Evolutionary conservation across 2,113 vertebrate species (phyloP), one percentile per base, ranked within the genome.

Genomic region (Glaucidium brasilianum): DNA sequence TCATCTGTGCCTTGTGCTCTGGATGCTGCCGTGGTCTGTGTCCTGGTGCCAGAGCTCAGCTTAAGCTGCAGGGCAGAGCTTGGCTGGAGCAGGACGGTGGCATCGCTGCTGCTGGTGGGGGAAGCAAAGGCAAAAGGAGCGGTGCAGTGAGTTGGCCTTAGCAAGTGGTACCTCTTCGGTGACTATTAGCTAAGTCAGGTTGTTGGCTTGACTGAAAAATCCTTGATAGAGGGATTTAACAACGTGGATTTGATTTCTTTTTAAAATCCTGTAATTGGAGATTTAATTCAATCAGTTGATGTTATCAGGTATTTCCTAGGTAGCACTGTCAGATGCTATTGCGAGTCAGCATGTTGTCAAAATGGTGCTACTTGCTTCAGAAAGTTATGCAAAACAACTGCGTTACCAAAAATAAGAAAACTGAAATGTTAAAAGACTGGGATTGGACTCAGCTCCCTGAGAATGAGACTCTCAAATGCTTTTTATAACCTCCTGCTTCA

Each of bases 401-500:
- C 0, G 0, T 68, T 88, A 34, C 64, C 84, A 82, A 91, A 94
- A 94, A 56, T 27, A 88, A 81, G 83, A n/a, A 53, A 94, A 56
- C 39, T 5, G 23, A 83, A 89, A 68, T 73, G 52, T 80, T 55
- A 55, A 90, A 93, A 15, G 9, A 17, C 4, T 7, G 25, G 27
- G 27, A 60, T 49, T 19, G 49, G 41, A 14, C 60, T 82, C 56
- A 26, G 39, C 34, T 88, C 35, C 84, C 74, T 43, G 52, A 55
- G 69, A 81, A 76, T 0, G 0, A 86, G 84, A 58, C 72, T 95
- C 67, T 39, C 68, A 72, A 63, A 80, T 79, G n/a, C 69, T 91
- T 97, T 93, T 96, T 91, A 88, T 96, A 96, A 94, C 91, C 74
- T 95, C 67, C 59, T 74, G 84, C 81, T 76, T 94, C 60, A 21